Evolutionary conservation across 2,113 vertebrate species (phyloP).

Genomic region (Saguinus imperator): DNA sequence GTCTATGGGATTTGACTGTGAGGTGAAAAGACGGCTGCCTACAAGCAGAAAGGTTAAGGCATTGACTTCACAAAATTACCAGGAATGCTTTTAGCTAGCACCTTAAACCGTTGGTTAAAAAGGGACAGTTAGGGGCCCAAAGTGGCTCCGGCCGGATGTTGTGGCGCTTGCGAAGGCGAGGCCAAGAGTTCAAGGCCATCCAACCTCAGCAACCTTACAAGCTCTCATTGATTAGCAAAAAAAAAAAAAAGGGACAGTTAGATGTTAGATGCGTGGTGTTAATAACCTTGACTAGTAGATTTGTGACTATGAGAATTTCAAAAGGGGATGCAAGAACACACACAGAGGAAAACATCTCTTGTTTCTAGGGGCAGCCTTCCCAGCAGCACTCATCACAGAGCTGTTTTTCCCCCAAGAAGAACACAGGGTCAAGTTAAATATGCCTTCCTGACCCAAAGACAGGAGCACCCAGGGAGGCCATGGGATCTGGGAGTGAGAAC

Average conservation of each 20-base stretch:
- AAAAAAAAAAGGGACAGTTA: background rate
- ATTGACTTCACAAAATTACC: background rate
- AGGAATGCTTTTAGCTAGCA: conserved; percentile 9
- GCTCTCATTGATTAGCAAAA: no score
- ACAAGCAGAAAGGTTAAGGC: background rate
- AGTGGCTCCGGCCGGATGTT: no score
- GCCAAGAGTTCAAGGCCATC: no score
- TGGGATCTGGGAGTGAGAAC: background rate
- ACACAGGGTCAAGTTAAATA: background rate
- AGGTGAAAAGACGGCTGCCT: background rate
- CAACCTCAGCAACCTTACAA: no score
- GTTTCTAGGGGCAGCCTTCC: background rate
- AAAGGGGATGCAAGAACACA: background rate
- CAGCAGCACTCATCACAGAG: background rate
- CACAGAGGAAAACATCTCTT: background rate
- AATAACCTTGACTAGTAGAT: conserved; percentile 27
- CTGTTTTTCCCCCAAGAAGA: background rate
- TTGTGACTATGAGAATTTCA: conserved; percentile 20
- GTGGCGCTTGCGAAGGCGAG: no score
- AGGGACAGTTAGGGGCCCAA: background rate
- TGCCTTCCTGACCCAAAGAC: background rate
- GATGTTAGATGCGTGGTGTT: background rate
- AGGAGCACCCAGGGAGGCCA: background rate
- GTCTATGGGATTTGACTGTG: background rate
- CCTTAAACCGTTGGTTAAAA: background rate